phyloP scores from a whole-genome alignment of 1,140 invertebrate species.

The Leptinotarsa undecemlineata region DNA sequence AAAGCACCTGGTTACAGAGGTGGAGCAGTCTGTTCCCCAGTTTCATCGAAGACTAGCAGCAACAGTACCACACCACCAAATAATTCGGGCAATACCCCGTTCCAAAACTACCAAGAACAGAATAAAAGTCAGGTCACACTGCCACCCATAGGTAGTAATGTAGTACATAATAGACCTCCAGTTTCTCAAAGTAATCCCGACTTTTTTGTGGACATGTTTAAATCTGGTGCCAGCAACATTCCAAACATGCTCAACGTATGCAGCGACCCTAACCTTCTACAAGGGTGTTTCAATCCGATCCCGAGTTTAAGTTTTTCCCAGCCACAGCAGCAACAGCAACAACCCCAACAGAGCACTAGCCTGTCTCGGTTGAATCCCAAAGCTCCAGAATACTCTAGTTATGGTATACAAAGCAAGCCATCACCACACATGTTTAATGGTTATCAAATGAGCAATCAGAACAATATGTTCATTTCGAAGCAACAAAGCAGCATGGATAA shows the following conservation, averaged over 20 bases:
- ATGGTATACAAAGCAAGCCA: constrained; percentile 55
- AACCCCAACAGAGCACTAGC: constrained; percentile 53
- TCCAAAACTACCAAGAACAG: constrained; percentile 41
- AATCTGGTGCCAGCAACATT: constrained; percentile 43
- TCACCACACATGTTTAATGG: constrained; percentile 43
- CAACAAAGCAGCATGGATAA: constrained; percentile 22
- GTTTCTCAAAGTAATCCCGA: constrained; percentile 38
- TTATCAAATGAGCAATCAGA: constrained; percentile 42
- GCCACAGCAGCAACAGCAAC: constrained; percentile 52
- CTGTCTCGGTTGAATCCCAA: constrained; percentile 84
- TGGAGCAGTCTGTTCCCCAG: constrained; percentile 71
- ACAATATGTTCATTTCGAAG: constrained; percentile 40
- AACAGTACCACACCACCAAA: constrained; percentile 59
- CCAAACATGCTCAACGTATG: constrained; percentile 57
- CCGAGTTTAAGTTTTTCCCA: constrained; percentile 58
- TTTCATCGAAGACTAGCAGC: constrained; percentile 65
- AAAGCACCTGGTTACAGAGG: constrained; percentile 82
- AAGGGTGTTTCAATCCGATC: constrained; percentile 48
- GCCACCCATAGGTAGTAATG: constrained; percentile 49
- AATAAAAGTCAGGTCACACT: constrained; percentile 45
- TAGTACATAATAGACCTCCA: constrained; percentile 45
- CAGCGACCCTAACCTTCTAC: constrained; percentile 49
- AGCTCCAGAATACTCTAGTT: constrained; percentile 79
- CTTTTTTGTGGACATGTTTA: constrained; percentile 47
- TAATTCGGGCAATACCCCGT: constrained; percentile 34